Base-by-base conservation (phyloP, 2,113 vertebrate genomes). In the Xiphophorus couchianus region DNA sequence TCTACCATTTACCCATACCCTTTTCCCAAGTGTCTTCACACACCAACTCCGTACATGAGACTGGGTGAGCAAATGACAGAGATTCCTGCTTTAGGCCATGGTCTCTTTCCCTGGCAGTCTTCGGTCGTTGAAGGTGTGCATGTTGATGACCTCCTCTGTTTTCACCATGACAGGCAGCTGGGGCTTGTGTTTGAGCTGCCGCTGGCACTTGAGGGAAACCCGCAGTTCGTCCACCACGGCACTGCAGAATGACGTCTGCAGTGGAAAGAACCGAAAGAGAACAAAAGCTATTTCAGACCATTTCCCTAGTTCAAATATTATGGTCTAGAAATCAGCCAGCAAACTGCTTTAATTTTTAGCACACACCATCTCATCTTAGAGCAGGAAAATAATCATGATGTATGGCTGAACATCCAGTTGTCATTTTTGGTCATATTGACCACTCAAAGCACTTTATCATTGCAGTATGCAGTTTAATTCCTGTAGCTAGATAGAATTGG, bases 91-190 rank as follows among this genome's bases (percentile, higher is more conserved):
- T 95, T 93, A 99, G 85, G 98, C 97, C 97, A 99, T 99, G 93
- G 98, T 99, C 96, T 99, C 98, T 96, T 99, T 99, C 93, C 98
- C 98, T 78, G 98, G 98, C 95, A 99, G 96, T 95, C 98, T 96
- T 94, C 97, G 97, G 95, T 99, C 97, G 85, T 99, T 99, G 94
- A 99, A 98, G 1, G 97, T 98, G 95, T 99, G 98, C 98, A 99
- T 98, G 96, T 99, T 99, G 96, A 99, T 99, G 86, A 98, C 97
- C 93, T 98, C 98, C 93, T 98, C 98, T 73, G 97, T 98, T 94
- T 99, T 99, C 93, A 97, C 97, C 94, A 98, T 97, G 88, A 96
- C 96, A 0, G 97, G 96, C 13, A 96, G 95, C 92, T 97, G 97
- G 82, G 97, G 97, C 93, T 98, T 99, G 93, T 99, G 97, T 97